Base-by-base conservation (phyloP, 2,888 invertebrate species). In the Pseudeuparius sepicola region DNA sequence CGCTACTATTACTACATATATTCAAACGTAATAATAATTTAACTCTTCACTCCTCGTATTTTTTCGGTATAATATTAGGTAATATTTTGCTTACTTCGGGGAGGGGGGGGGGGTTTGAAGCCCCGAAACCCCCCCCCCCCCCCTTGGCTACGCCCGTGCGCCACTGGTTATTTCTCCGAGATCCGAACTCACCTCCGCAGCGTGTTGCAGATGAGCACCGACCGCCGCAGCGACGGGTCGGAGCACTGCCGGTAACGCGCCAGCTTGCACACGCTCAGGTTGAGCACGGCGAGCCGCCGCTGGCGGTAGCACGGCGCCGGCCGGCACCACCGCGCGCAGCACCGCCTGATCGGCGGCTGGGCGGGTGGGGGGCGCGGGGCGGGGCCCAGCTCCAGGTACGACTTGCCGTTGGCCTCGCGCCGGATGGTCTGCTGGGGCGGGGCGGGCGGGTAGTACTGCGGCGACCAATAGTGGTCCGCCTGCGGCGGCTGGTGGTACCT, bases 161-260 rank as follows among this genome's bases (percentile, higher is more conserved):
- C n/a, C n/a, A n/a, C n/a, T n/a, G n/a, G n/a, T n/a, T n/a, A n/a
- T n/a, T n/a, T n/a, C n/a, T n/a, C n/a, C n/a, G n/a, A n/a, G n/a
- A n/a, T n/a, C n/a, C n/a, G 20, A 14, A 24, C 25, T n/a, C n/a
- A n/a, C 43, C 53, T 40, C 58, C 89, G 78, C 45, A 92, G 61
- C 36, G 92, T 90, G 64, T 92, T 92, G 69, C 89, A 89, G 54
- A 93, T 90, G 42, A 93, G 76, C 57, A 93, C 92, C 29, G 89
- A 90, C 43, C 89, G 78, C 51, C 87, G 75, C 39, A 93, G 67
- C 41, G 87, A 86, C 25, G 90, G 89, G 60, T 92, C 90, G 36
- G 87, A 83, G 48, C 84, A 84, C 61, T 89, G 88, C 35, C 88
- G 75, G 54, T 85, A 82, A 46, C 86, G 73, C 55, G 86, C 84